Base-by-base conservation (phyloP, 2,888 invertebrate genomes). In the Ypsolopha sequella region DNA sequence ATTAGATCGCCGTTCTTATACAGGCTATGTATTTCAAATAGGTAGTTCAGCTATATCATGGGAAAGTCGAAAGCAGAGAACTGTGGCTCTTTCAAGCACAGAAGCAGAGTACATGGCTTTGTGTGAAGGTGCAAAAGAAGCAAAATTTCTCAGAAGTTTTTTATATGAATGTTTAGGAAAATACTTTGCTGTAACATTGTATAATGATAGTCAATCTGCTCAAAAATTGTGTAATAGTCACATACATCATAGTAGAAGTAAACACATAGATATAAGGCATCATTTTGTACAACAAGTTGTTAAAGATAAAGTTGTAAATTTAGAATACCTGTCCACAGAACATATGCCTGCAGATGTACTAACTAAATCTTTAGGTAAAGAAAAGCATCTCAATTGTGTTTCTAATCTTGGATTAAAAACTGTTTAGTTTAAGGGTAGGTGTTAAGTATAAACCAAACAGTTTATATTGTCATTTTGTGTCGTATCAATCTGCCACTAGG, bases 41-140 rank as follows among this genome's bases (percentile, higher is more conserved):
- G 52, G 53, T 13, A 50, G 39, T 1, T 52, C 50, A 0, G 8
- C 48, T 7, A 41, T 56, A 3, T 53, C 55, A 0, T 58, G 55
- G 54, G 55, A 57, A 48, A 56, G 54, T 43, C 41, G 54, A 0
- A 58, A 58, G 47, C 58, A 58, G 34, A 36, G 43, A 43, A 56
- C 54, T 1, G 53, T 58, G 6, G 56, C 56, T 11, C 43, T 56
- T 2, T 54, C 51, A 0, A 55, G 51, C 14, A 57, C 56, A 49
- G 48, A n/a, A n/a, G n/a, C n/a, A n/a, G n/a, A n/a, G n/a, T n/a
- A n/a, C n/a, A n/a, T n/a, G n/a, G n/a, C n/a, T 4, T 9, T 56
- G 6, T 55, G 14, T 48, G 38, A 48, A 9, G 48, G 38, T 11
- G 36, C 38, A 13, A 48, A 38, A 36, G 36, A 48, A 13, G 48